phyloP scores from a whole-genome alignment of 2,113 vertebrate genomes.

The Myrmophylax atrothorax region DNA sequence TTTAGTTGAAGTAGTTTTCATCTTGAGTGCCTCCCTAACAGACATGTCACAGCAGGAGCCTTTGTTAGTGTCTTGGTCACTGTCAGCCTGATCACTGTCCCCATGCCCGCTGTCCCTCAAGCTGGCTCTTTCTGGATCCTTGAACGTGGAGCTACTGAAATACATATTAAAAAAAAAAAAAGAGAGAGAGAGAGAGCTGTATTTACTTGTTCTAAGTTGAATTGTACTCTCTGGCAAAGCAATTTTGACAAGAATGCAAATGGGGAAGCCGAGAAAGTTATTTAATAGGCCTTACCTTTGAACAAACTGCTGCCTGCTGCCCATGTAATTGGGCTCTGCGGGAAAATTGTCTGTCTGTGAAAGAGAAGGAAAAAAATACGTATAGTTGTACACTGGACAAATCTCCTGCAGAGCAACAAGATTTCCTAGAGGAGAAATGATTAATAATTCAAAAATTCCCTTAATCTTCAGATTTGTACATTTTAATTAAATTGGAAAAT shows the following conservation, averaged over 20 bases:
- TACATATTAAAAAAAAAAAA: slow-evolving; percentile 51
- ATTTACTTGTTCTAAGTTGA: slow-evolving; percentile 75
- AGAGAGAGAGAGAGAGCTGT: slow-evolving; percentile 67
- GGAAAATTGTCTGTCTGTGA: slow-evolving; percentile 99
- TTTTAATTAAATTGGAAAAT: slow-evolving; percentile 88
- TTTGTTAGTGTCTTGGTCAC: slow-evolving; percentile 99
- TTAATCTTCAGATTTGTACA: slow-evolving; percentile 85
- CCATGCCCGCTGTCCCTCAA: slow-evolving; percentile 99
- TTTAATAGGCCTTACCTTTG: slow-evolving; percentile 97
- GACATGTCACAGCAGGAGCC: slow-evolving; percentile 99
- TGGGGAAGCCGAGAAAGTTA: slow-evolving; percentile 80
- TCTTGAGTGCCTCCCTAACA: slow-evolving; percentile 97
- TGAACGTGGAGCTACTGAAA: slow-evolving; percentile 96
- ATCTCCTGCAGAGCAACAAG: slow-evolving; percentile 87
- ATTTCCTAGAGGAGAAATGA: slow-evolving; percentile 88
- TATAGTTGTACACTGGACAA: slow-evolving; percentile 84
- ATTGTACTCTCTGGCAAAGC: slow-evolving; percentile 77
- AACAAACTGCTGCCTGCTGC: slow-evolving; percentile 99
- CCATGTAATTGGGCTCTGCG: slow-evolving; percentile 99
- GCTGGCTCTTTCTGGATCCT: slow-evolving; percentile 98
- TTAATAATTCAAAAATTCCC: slow-evolving; percentile 88
- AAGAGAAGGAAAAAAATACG: slow-evolving; percentile 90
- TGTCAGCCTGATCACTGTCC: slow-evolving; percentile 99
- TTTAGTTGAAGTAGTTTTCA: slow-evolving; percentile 94
- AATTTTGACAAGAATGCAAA: slow-evolving; percentile 79